Conservation (phyloP, 1,140 invertebrate genomes). For the Penaeus chinensis region DNA sequence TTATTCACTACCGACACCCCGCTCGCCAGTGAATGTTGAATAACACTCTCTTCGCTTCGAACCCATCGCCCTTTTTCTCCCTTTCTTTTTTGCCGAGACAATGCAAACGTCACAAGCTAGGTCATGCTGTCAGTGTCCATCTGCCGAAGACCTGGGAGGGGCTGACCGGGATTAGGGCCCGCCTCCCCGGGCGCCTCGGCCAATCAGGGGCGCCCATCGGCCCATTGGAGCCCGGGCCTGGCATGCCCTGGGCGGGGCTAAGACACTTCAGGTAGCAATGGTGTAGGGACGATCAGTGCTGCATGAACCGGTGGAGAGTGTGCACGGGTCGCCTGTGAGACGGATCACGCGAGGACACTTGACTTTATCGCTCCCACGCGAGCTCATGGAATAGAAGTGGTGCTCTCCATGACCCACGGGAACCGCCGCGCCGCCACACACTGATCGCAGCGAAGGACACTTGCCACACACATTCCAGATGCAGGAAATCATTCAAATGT, state of each 20-base stretch:
- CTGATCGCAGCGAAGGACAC: not conserved
- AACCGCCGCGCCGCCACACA: not conserved
- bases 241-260: conserved; percentile 34
- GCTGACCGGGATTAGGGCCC: not conserved
- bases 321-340: conserved; percentile 14
- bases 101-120: conserved; percentile 10
- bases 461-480: not conserved
- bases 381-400: conserved; percentile 24
- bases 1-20: not conserved
- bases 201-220: not conserved
- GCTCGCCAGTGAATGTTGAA: too few species aligned
- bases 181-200: not conserved
- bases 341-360: too few species aligned
- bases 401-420: not conserved
- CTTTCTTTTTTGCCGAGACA: not conserved
- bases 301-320: conserved; percentile 21
- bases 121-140: conserved; percentile 15
- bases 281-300: conserved; percentile 20
- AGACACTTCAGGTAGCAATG: conserved; percentile 32
- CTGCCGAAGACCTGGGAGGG: not conserved
- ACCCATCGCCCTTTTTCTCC: not conserved
- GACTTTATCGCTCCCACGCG: not conserved
- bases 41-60: not conserved
- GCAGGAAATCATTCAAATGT: conserved; percentile 26
- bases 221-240: conserved; percentile 3